Percentiles rank a stretch among this genome's conserved stretches.
These are phyloP conservation scores for Siderastrea siderea DNA, from an alignment of 92 coral and sea anemone species.

Conservation along the genomic window DNA sequence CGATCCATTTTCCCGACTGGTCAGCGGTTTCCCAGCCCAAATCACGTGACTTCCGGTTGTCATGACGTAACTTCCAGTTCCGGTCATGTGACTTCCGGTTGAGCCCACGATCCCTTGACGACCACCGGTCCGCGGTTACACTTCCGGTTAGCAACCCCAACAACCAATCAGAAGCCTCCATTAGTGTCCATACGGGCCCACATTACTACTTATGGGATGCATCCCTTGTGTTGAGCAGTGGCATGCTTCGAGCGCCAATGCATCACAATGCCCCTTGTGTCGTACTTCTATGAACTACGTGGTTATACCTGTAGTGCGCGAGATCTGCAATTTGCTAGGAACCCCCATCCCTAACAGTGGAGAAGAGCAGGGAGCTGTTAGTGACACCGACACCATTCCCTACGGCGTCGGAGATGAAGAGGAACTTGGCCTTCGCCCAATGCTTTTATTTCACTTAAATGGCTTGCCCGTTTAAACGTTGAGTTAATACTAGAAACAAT, in stretches of 20 bases:
- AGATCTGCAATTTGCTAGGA: constrained; percentile 27
- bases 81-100: no score
- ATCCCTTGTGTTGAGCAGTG: constrained; percentile 79
- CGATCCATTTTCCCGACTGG: no score
- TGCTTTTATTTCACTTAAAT: constrained; percentile 15
- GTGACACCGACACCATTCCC: constrained; percentile 40
- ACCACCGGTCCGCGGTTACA: no score
- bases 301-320: constrained; percentile 53
- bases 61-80: no score
- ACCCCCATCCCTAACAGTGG: constrained; percentile 23
- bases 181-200: no score
- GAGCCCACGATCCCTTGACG: no score
- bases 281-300: constrained; percentile 42
- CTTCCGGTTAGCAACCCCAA: no score
- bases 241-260: constrained; percentile 51
- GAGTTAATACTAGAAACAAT: neutral
- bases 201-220: constrained; percentile 79
- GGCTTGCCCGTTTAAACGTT: neutral
- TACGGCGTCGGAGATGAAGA: constrained; percentile 37
- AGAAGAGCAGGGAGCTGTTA: constrained; percentile 13
- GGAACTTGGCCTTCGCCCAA: constrained; percentile 12
- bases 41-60: no score
- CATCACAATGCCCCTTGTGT: constrained; percentile 65
- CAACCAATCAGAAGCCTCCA: no score
- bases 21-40: no score